These are phyloP conservation scores for Calidris pugnax DNA, from an alignment of 2,113 vertebrate species.

Conservation along the genomic window DNA sequence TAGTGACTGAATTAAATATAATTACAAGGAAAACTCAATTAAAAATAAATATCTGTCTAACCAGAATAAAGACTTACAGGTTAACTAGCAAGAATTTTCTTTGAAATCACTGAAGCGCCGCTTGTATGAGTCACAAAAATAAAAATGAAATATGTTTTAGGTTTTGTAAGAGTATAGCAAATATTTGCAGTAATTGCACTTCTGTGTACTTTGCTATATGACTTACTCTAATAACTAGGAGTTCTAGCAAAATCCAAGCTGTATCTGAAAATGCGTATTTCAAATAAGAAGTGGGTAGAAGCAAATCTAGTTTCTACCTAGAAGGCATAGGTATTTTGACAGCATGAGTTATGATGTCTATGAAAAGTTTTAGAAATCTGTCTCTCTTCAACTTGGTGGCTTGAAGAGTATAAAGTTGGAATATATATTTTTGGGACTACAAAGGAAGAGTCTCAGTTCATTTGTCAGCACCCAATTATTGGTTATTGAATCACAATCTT, in stretches of 20 bases:
- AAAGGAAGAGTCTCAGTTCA: not conserved
- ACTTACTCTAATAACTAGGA: not conserved
- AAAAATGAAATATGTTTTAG: not conserved
- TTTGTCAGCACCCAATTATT: not conserved
- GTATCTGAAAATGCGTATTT: not conserved
- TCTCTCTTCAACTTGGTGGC: not conserved
- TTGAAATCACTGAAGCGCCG: not conserved
- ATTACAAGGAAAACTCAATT: slow-evolving; percentile 7
- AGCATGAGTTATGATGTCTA: not conserved
- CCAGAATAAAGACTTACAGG: not conserved
- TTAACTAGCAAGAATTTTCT: not conserved
- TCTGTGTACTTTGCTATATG: not conserved
- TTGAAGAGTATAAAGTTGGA: not conserved
- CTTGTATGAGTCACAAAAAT: not conserved
- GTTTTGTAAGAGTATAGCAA: not conserved
- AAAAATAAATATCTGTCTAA: not conserved
- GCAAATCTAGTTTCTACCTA: not conserved
- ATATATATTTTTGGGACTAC: not conserved
- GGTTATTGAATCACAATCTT: not conserved
- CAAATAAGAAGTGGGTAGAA: not conserved
- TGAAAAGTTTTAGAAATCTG: not conserved
- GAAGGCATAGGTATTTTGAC: not conserved
- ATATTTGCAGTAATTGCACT: not conserved
- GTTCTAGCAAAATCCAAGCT: not conserved
- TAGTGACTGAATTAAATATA: slow-evolving; percentile 16